Evolutionary conservation across 2,888 invertebrate genomes (phyloP).

Genomic region (Drosophila tanythrix): DNA sequence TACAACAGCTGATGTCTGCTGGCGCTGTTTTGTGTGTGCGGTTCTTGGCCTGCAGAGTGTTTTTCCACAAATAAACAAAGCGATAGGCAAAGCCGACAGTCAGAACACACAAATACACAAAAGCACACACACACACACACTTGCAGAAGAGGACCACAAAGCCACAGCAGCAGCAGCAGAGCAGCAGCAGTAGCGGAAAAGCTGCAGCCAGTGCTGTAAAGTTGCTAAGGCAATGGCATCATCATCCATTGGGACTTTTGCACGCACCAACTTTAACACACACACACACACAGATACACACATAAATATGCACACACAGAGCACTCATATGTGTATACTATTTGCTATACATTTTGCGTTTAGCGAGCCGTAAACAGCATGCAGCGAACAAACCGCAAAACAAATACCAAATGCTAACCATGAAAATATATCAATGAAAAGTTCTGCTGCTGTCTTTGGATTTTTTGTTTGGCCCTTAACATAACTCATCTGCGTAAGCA

Average conservation of each 20-base stretch:
- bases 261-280: slow-evolving; percentile 52
- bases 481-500: slow-evolving; percentile 46
- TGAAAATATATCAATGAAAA: slow-evolving; percentile 77
- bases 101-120: slow-evolving; percentile 11
- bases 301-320: neutral
- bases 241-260: slow-evolving; percentile 55
- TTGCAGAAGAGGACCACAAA: slow-evolving; percentile 30
- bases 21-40: slow-evolving; percentile 43
- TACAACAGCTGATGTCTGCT: slow-evolving; percentile 57
- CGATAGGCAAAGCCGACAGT: slow-evolving; percentile 50
- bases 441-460: slow-evolving; percentile 46
- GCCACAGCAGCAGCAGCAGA: slow-evolving; percentile 38
- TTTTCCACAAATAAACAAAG: slow-evolving; percentile 74
- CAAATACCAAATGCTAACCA: slow-evolving; percentile 18
- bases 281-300: neutral
- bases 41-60: slow-evolving; percentile 55
- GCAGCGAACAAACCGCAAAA: slow-evolving; percentile 3
- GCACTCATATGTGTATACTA: neutral
- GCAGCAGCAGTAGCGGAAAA: slow-evolving; percentile 28
- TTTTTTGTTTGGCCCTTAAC: slow-evolving; percentile 36
- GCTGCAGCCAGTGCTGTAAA: slow-evolving; percentile 51
- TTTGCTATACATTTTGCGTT: slow-evolving; percentile 52
- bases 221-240: slow-evolving; percentile 76
- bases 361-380: slow-evolving; percentile 64
- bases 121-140: slow-evolving; percentile 15